Evolutionary conservation across 2,113 vertebrate genomes (phyloP), one percentile per base, ranked within the genome.

Genomic region (Paradisaea rubra): DNA sequence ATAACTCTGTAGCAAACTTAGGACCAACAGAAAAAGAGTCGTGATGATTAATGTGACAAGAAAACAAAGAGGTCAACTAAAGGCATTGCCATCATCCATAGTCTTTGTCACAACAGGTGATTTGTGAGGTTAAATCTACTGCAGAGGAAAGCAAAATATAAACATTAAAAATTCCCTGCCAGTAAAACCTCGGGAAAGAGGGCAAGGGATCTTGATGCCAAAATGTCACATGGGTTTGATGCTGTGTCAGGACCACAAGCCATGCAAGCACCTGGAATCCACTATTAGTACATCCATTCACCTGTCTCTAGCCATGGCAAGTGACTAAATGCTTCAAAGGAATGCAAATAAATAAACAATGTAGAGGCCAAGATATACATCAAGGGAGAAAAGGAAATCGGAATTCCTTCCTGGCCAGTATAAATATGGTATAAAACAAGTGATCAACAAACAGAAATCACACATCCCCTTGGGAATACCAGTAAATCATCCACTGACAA

Each of bases 281-380:
- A 42, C 49, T 91, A 23, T 37, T 73, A 81, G 31, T 4, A 1
- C 25, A 57, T 54, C 39, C 60, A 18, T 83, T 92, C 91, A 96
- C 86, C 72, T 86, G 77, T 91, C 44, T 93, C 47, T 81, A 91
- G 80, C 33, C 44, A 64, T 44, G 80, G 69, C 33, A 88, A 52
- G 47, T 74, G 28, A 88, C 59, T 66, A 80, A 88, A 82, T 33
- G 23, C 24, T 88, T 93, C 86, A 88, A 86, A 92, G 64, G 35
- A 88, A 88, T 78, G 72, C 33, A 92, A 95, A 93, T 53, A 96
- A 93, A 94, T 66, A 96, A 94, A 91, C 68, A 86, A 63, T 4
- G 4, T 44, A 59, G 39, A 68, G 35, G 64, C 76, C 56, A 88
- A 95, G 52, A 72, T 81, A 60, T 71, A 73, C 44, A 88, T 66